Base-by-base conservation (phyloP, 2,888 invertebrate species). In the Trichogramma evanescens region DNA sequence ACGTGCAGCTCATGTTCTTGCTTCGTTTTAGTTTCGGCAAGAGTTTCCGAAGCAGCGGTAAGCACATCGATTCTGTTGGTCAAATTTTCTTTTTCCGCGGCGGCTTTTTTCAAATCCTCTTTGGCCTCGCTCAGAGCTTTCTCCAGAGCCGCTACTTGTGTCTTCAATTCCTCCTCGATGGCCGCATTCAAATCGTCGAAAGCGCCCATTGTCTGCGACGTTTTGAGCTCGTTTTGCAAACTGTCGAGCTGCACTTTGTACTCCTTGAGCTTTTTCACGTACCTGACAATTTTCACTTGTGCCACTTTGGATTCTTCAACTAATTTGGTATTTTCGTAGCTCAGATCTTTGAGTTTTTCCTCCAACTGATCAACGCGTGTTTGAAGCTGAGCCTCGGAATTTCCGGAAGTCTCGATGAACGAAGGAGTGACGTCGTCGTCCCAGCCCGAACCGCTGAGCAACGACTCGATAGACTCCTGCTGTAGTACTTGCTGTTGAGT, bases 211-310 rank as follows among this genome's bases (percentile, higher is more conserved):
- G 83, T 81, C 68, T 81, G 82, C 44, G 80, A 80, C 39, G 80
- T 74, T 67, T 81, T 82, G 61, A 84, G 69, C 73, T 86, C 83
- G 59, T 81, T 81, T 8, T 78, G 77, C 45, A 87, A 74, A 66
- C 82, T 80, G 45, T 88, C 88, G 71, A 87, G 84, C 63, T 83
- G 84, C 3, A 79, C 78, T 76, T 93, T 94, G 58, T 91, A 84
- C 72, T 91, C 89, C 75, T 93, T 94, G 50, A 94, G 78, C 76
- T 93, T 94, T 70, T 89, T 89, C 67, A 94, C 80, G 66, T 92
- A 82, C 79, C 91, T 93, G 2, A 86, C 84, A 42, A 87, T 85
- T 73, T 91, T 91, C 0, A 85, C 77, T 74, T 89, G 87, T 62
- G 83, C 79, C 41, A 83, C 79, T 65, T 84, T 83, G 6, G 89